Evolutionary conservation across 2,113 vertebrate species (phyloP), one percentile per base, ranked within the genome.

Genomic region (Lampris megalopsis): DNA sequence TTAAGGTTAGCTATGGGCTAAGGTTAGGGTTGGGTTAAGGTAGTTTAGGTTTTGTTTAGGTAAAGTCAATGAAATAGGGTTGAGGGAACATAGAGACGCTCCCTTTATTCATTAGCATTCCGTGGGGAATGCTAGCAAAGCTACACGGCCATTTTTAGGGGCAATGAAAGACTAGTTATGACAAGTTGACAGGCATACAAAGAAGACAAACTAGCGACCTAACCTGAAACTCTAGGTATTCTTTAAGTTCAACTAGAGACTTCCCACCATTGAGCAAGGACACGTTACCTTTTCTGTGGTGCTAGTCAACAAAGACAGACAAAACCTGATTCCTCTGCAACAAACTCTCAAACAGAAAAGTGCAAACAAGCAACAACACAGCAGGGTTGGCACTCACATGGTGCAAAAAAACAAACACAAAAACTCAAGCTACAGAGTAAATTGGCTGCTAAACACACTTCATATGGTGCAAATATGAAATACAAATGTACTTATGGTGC

Each of bases 381-480:
- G 78, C 77, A 24, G 68, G 70, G 37, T 68, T 53, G 13, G 63
- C 52, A 72, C 57, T 85, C 74, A 74, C 45, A 87, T 79, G 88
- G 88, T 88, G 84, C 88, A 61, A 86, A 50, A 50, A 24, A 24
- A 24, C 24, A 24, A 58, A 7, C 8, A 58, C 56, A 58, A 56
- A 45, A 58, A 54, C 69, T 79, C 48, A 7, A 85, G 74, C 70
- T 62, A 61, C 69, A 52, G 80, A 85, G 83, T 83, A 83, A 80
- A 87, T 88, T 88, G 88, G 89, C 90, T 88, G 88, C 91, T 90
- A 85, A 84, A 65, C 84, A 82, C 68, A 64, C 75, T 86, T 91
- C 84, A 82, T 85, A 91, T 91, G 91, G 91, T 92, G 91, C 88
- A 85, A 86, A 85, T 71, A 87, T 67, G 42, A 83, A 75, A 79